Percentiles rank a stretch among this genome's conserved stretches.
Evolutionary conservation across 2,113 vertebrate genomes (phyloP).

Genomic region (Poeciliopsis turrubarensis): DNA sequence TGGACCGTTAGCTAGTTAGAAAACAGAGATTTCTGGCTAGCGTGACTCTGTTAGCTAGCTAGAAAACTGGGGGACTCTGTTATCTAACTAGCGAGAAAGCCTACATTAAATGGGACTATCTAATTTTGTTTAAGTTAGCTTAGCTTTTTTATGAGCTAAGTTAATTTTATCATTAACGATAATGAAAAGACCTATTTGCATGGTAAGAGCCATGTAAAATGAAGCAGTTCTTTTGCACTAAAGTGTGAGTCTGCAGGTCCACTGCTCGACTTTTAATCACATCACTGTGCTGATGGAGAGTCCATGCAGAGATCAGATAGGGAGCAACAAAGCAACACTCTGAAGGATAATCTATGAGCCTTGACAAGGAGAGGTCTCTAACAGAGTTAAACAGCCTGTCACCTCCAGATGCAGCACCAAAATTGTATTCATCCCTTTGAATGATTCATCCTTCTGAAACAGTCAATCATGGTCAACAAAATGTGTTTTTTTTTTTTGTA

Average conservation of each 20-base stretch:
- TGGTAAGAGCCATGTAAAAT: background rate
- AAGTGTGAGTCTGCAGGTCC: conserved; percentile 4
- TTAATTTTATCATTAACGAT: background rate
- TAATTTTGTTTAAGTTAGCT: too few relatives aligned
- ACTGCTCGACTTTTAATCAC: conserved; percentile 53
- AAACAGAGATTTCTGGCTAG: too few relatives aligned
- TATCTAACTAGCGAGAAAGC: too few relatives aligned
- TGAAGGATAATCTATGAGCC: conserved; percentile 18
- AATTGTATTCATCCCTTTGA: too few relatives aligned
- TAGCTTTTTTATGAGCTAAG: background rate
- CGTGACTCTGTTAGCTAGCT: too few relatives aligned
- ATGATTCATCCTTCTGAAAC: too few relatives aligned
- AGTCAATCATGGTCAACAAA: too few relatives aligned
- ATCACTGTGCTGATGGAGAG: conserved; percentile 23
- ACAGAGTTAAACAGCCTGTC: background rate
- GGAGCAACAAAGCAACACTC: conserved; percentile 22
- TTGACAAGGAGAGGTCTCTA: background rate
- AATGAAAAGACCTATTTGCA: background rate
- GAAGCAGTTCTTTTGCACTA: background rate
- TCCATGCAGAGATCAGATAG: conserved; percentile 33
- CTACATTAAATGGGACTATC: too few relatives aligned
- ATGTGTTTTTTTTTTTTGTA: too few relatives aligned
- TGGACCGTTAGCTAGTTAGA: too few relatives aligned
- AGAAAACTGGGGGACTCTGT: too few relatives aligned
- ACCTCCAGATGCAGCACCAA: background rate